A percentile compares a stretch with the other conserved stretches of the same genome.
phyloP scores from a whole-genome alignment of 2,113 vertebrate genomes.

The Sinocyclocheilus grahami region DNA sequence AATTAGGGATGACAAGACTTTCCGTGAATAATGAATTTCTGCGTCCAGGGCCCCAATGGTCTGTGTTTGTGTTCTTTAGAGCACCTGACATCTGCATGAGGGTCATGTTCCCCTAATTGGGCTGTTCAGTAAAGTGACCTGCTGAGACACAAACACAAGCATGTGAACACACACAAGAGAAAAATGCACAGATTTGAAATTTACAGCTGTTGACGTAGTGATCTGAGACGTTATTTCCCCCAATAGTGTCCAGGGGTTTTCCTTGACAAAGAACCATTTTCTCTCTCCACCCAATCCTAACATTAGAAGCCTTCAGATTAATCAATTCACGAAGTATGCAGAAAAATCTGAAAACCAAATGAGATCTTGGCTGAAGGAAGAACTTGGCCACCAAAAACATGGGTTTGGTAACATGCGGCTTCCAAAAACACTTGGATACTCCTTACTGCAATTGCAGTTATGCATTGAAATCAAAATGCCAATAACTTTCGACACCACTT shows the following conservation, averaged over 20 bases:
- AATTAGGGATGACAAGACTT: neutral
- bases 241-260: constrained; percentile 27
- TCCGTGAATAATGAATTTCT: neutral
- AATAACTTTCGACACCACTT: neutral
- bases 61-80: constrained; percentile 44
- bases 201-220: constrained; percentile 47
- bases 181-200: constrained; percentile 25
- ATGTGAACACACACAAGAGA: neutral
- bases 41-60: constrained; percentile 18
- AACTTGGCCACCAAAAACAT: neutral
- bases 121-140: constrained; percentile 48
- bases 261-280: constrained; percentile 1
- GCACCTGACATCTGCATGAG: constrained; percentile 56
- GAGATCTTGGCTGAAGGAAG: neutral
- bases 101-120: constrained; percentile 52
- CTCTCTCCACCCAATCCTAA: neutral
- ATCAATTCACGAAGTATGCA: neutral
- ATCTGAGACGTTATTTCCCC: constrained; percentile 37
- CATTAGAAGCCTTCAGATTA: neutral
- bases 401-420: neutral
- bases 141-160: constrained; percentile 39
- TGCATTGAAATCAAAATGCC: neutral
- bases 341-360: neutral
- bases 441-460: neutral
- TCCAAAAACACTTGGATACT: neutral